Percentiles rank a stretch among this genome's conserved stretches.
Conservation (phyloP, 2,113 vertebrate species). For the Thinocorus orbignyianus region DNA sequence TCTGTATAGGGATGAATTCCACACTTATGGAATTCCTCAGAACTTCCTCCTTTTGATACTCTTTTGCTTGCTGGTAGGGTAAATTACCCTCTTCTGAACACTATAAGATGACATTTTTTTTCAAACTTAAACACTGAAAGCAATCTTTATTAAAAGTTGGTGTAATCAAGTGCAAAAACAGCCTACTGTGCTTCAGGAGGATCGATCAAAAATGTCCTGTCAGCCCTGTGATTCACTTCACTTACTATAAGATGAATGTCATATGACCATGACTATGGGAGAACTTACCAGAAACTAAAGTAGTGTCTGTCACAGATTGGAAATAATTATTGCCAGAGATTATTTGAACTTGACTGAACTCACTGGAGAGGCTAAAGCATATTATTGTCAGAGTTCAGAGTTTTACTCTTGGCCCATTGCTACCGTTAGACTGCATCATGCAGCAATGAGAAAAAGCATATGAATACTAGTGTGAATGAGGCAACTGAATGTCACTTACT, state of each 20-base stretch:
- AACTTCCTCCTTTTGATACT: background rate
- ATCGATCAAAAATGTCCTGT: background rate
- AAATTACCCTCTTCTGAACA: background rate
- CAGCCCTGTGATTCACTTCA: background rate
- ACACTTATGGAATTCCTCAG: conserved; percentile 1
- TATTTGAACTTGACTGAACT: background rate
- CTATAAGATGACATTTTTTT: background rate
- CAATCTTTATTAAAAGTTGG: background rate
- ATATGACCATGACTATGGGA: background rate
- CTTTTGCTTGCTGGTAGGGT: background rate
- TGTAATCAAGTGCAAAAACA: background rate
- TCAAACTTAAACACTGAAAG: background rate
- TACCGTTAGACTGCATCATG: background rate
- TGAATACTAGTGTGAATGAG: background rate
- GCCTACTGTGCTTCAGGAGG: background rate
- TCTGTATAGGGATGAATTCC: background rate
- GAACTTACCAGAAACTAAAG: background rate
- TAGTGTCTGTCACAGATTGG: background rate
- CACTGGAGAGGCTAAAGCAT: background rate
- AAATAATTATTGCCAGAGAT: background rate
- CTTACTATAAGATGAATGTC: background rate
- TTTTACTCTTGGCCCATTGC: background rate
- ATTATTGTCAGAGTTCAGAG: background rate
- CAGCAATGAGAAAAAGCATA: background rate
- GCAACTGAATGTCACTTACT: background rate